These are phyloP conservation scores for Phrynosoma blainvillii DNA, from an alignment of 2,113 vertebrate species.

Conservation along the genomic window DNA sequence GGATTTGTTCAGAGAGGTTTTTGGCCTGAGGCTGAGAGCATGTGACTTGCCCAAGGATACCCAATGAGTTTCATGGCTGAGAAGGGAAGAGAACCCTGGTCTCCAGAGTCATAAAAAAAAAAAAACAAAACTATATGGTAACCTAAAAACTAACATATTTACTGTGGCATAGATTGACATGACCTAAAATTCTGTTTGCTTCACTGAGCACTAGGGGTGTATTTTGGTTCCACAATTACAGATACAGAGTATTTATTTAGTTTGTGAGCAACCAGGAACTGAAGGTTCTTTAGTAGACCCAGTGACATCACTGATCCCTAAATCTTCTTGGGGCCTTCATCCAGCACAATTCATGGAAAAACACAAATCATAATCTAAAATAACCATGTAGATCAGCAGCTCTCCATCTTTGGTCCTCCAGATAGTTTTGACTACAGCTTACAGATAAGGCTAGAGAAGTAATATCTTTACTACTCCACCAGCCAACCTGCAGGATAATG, in stretches of 20 bases:
- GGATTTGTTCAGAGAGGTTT: too few species aligned
- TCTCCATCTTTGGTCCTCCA: too few species aligned
- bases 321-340: background rate
- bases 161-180: background rate
- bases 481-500: background rate
- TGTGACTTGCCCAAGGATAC: too few species aligned
- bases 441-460: background rate
- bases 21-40: too few species aligned
- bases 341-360: background rate
- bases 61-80: too few species aligned
- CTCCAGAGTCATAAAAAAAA: too few species aligned
- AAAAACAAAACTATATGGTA: background rate
- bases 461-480: background rate
- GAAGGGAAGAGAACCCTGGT: too few species aligned
- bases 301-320: background rate
- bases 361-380: background rate
- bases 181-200: background rate
- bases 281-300: background rate
- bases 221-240: background rate
- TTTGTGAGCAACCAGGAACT: background rate
- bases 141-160: background rate
- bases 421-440: too few species aligned
- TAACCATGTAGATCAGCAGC: too few species aligned
- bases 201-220: background rate
- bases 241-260: too few species aligned